A percentile compares a stretch with the other conserved stretches of the same genome.
These are phyloP conservation scores for Nematostella vectensis DNA, from an alignment of 92 coral and sea anemone genomes.

Conservation along the genomic window DNA sequence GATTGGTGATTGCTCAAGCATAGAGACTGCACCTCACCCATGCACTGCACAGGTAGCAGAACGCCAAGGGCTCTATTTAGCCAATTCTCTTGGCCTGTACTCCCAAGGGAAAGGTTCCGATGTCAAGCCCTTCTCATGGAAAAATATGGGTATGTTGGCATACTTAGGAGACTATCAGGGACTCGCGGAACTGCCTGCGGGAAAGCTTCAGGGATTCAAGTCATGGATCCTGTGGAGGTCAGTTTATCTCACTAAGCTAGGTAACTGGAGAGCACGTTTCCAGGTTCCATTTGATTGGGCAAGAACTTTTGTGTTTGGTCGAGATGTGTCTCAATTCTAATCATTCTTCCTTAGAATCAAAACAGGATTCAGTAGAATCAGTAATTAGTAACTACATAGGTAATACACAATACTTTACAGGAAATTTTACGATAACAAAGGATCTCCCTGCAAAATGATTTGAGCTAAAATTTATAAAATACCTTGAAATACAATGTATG, in stretches of 20 bases:
- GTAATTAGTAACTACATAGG: too few species aligned
- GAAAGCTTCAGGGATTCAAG: constrained; percentile 87
- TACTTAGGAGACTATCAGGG: constrained; percentile 92
- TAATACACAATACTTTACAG: too few species aligned
- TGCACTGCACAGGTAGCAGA: constrained; percentile 99
- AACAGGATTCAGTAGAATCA: too few species aligned
- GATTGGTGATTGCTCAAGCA: constrained; percentile 81
- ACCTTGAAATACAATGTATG: too few species aligned
- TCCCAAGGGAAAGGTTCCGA: constrained; percentile 41
- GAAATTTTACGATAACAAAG: too few species aligned
- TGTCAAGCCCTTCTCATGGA: constrained; percentile 76
- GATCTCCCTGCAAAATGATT: too few species aligned
- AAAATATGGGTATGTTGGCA: constrained; percentile 88
- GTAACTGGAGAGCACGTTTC: constrained; percentile 84
- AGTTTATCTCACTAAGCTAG: constrained; percentile 88
- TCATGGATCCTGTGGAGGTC: constrained; percentile 98
- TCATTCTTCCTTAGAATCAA: too few species aligned
- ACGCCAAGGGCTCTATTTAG: constrained; percentile 80
- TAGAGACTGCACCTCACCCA: constrained; percentile 71
- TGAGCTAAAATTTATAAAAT: too few species aligned
- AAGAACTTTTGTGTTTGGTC: constrained; percentile 88
- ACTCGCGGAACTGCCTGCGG: constrained; percentile 65
- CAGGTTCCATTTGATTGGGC: constrained; percentile 99
- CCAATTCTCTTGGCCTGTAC: constrained; percentile 58
- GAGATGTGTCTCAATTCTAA: constrained; percentile 89